These are phyloP conservation scores for Netelia virgata DNA, from an alignment of 2,888 invertebrate species.

Conservation along the genomic window DNA sequence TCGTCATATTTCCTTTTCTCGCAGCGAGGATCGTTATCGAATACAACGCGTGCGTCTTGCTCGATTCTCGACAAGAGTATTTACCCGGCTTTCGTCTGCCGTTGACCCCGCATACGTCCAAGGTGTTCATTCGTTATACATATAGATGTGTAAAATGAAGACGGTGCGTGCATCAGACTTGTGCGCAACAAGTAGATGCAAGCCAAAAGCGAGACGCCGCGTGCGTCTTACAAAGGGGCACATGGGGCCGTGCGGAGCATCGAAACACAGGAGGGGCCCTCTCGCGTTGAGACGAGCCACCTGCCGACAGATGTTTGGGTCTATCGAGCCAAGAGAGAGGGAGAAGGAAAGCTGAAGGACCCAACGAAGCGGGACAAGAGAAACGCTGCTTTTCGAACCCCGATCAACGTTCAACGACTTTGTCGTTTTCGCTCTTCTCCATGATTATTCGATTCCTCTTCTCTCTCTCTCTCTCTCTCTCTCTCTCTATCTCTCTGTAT, in stretches of 20 bases:
- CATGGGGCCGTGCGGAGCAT: conserved; percentile 47
- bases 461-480: conserved; percentile 68
- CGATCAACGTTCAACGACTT: conserved; percentile 60
- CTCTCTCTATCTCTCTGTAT: conserved; percentile 47
- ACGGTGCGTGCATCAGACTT: conserved; percentile 40
- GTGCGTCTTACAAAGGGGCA: conserved; percentile 64
- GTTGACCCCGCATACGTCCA: background rate
- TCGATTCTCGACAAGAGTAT: conserved; percentile 1
- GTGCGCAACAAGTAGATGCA: conserved; percentile 64
- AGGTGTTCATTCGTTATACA: background rate
- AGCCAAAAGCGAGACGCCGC: conserved; percentile 54
- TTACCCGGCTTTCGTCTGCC: background rate
- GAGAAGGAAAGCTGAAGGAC: conserved; percentile 39
- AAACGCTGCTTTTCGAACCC: conserved; percentile 54
- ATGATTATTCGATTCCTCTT: conserved; percentile 57
- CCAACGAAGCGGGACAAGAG: conserved; percentile 46
- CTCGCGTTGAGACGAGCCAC: conserved; percentile 76
- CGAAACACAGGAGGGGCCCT: conserved; percentile 51
- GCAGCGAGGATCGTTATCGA: conserved; percentile 44
- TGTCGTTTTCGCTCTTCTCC: conserved; percentile 55
- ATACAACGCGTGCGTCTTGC: conserved; percentile 22
- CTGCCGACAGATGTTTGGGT: conserved; percentile 82
- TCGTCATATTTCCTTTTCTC: conserved; percentile 7
- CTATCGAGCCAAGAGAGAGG: conserved; percentile 70
- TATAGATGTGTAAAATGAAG: conserved; percentile 14